phyloP scores from a whole-genome alignment of 2,888 invertebrate genomes.

The Iphiclides podalirius region DNA sequence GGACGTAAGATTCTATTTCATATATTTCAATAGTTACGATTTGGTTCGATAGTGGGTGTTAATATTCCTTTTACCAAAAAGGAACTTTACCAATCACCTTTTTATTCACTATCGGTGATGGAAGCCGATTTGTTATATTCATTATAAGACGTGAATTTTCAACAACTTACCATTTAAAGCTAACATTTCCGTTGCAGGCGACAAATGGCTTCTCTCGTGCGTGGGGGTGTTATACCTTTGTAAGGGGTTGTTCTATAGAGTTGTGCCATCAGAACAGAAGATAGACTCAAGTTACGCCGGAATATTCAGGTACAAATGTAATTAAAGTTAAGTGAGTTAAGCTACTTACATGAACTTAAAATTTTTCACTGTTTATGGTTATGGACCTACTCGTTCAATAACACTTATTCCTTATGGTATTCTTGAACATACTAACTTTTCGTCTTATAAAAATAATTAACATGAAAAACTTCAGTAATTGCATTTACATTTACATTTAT shows the following conservation, averaged over 20 bases:
- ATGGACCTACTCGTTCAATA: too few relatives aligned
- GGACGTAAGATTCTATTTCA: too few relatives aligned
- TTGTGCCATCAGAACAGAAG: conserved; percentile 94
- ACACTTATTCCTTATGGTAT: too few relatives aligned
- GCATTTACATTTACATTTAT: too few relatives aligned
- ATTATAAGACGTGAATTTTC: neutral
- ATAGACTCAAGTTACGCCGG: conserved; percentile 87
- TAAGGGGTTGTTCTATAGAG: conserved; percentile 93
- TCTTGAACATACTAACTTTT: too few relatives aligned
- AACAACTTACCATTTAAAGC: neutral
- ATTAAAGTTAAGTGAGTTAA: too few relatives aligned
- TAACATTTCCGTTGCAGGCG: conserved; percentile 78
- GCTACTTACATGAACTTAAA: too few relatives aligned
- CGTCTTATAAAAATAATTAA: too few relatives aligned
- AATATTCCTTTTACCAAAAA: neutral
- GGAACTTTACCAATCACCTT: neutral
- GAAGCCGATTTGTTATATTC: neutral
- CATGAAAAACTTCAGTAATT: too few relatives aligned
- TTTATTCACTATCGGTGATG: neutral
- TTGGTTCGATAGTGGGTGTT: too few relatives aligned
- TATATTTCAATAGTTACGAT: too few relatives aligned
- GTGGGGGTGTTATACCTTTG: conserved; percentile 91
- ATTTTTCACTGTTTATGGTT: too few relatives aligned
- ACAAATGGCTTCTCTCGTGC: conserved; percentile 94
- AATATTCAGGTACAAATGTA: conserved; percentile 81